phyloP scores from a whole-genome alignment of 1,140 invertebrate species.

The Archivesica marissinica region DNA sequence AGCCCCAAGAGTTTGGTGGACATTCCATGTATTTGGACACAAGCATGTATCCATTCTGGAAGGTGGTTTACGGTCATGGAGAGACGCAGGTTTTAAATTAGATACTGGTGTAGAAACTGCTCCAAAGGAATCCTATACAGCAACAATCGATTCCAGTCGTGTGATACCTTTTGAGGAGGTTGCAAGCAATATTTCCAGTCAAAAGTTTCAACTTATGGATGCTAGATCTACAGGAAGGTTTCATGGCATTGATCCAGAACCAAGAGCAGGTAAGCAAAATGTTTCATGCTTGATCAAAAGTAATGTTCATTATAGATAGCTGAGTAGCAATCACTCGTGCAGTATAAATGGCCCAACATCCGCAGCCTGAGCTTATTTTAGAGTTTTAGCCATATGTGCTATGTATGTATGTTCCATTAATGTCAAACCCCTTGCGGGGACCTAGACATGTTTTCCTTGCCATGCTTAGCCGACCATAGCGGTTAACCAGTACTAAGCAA shows the following conservation, averaged over 20 bases:
- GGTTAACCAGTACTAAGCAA: too few species aligned
- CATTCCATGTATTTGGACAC: conserved; percentile 80
- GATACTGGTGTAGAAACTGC: conserved; percentile 54
- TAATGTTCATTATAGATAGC: neutral
- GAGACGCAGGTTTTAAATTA: conserved; percentile 54
- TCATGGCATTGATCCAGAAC: conserved; percentile 77
- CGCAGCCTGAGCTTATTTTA: too few species aligned
- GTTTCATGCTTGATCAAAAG: neutral
- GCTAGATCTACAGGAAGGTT: conserved; percentile 77
- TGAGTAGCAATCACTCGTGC: too few species aligned
- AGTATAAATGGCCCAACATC: too few species aligned
- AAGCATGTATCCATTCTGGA: conserved; percentile 77
- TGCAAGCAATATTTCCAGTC: conserved; percentile 67
- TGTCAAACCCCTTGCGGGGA: too few species aligned
- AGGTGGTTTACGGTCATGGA: conserved; percentile 80
- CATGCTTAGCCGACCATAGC: too few species aligned
- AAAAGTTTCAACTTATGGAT: conserved; percentile 77
- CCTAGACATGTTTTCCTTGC: too few species aligned
- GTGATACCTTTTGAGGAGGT: conserved; percentile 79
- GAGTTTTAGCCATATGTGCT: too few species aligned
- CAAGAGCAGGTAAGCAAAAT: conserved; percentile 73
- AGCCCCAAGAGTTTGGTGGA: conserved; percentile 82
- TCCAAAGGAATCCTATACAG: conserved; percentile 68
- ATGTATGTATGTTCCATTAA: too few species aligned
- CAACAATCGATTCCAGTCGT: conserved; percentile 65